Evolutionary conservation across 2,797 vertebrate genomes (phyloP).

Genomic region (Hemitrygon akajei): DNA sequence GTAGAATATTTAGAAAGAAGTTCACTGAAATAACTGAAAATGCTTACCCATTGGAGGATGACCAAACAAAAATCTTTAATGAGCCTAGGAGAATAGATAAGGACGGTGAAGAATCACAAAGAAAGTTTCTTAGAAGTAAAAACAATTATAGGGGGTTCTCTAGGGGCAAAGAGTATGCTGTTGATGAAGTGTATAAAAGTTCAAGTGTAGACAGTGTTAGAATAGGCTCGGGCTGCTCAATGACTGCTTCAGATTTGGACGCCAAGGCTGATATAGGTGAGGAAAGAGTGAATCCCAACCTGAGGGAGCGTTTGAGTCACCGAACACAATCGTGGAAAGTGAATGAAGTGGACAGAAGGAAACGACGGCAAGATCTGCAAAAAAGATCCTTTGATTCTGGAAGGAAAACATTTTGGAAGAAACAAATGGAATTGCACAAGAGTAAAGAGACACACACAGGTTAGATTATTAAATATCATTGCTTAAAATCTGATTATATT

Average conservation of each 20-base stretch:
- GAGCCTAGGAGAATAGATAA: slow-evolving; percentile 54
- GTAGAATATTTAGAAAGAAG: slow-evolving; percentile 52
- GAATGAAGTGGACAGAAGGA: slow-evolving; percentile 52
- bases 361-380: slow-evolving; percentile 55
- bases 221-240: slow-evolving; percentile 46
- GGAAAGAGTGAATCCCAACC: slow-evolving; percentile 45
- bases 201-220: slow-evolving; percentile 50
- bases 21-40: slow-evolving; percentile 49
- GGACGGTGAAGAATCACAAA: slow-evolving; percentile 51
- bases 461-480: slow-evolving; percentile 45
- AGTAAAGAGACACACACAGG: slow-evolving; percentile 95
- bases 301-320: slow-evolving; percentile 46
- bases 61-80: slow-evolving; percentile 53
- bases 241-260: slow-evolving; percentile 48
- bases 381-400: slow-evolving; percentile 59
- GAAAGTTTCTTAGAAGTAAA: slow-evolving; percentile 53
- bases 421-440: slow-evolving; percentile 70
- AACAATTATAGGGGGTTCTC: slow-evolving; percentile 61
- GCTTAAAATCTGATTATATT: background rate
- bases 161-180: slow-evolving; percentile 54
- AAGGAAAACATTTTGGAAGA: slow-evolving; percentile 62
- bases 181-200: slow-evolving; percentile 51
- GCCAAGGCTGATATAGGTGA: slow-evolving; percentile 53
- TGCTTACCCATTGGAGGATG: slow-evolving; percentile 51
- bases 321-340: slow-evolving; percentile 48